Evolutionary conservation across 2,113 vertebrate species (phyloP), one percentile per base, ranked within the genome.

Genomic region (Vireo altiloquus): DNA sequence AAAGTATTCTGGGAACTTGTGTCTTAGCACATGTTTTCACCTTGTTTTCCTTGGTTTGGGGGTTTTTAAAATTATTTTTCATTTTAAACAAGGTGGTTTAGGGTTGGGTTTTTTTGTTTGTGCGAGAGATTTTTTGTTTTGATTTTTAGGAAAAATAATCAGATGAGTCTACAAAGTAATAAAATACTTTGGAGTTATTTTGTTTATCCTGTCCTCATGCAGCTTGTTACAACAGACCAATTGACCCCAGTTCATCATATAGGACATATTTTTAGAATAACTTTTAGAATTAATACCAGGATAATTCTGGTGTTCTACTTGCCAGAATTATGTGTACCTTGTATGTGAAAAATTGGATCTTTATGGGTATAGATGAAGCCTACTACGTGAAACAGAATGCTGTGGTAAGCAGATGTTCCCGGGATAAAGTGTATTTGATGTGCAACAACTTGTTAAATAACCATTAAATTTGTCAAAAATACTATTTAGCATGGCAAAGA

Each of bases 31-130:
- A 35, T 22, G 14, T 56, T 90, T 93, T 88, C 28, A 74, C 13
- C 33, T 44, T 60, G 40, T 33, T 83, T 50, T 76, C 42, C 77
- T 65, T 52, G 22, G 13, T 75, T 53, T 31, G 69, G 28, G 18
- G 1, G 10, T 42, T 0, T 7, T 39, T 1, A 0, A 11, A 37
- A 47, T 60, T 85, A 60, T 65, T 87, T 82, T 91, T 44, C 35
- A 18, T 31, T 69, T 79, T 85, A 82, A 90, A 53, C 28, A 57
- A 31, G 13, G 10, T 7, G 5, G 5, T 15, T 40, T 23, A 10
- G 15, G 6, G 7, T 15, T 76, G 18, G 0, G 14, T 49, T 56
- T 42, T n/a, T 42, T 44, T 71, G 8, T 42, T 31, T 30, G 23
- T 20, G 19, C 54, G 25, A 13, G 14, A 3, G 8, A 3, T 3